Base-by-base conservation (phyloP, 2,888 invertebrate genomes). In the Herminia tarsipennalis region DNA sequence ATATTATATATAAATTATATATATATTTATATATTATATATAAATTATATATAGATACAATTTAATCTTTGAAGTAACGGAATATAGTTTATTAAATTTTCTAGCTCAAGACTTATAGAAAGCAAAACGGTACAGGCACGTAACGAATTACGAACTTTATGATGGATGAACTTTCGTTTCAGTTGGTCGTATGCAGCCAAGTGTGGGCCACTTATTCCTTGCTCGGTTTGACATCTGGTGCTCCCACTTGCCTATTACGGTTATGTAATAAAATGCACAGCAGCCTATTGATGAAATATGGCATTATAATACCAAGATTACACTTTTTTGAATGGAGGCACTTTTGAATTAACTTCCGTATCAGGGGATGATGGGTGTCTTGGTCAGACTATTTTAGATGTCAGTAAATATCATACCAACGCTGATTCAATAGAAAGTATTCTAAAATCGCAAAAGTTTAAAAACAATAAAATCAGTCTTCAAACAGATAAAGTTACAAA, bases 201-300 rank as follows among this genome's bases (percentile, higher is more conserved):
- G 54, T 68, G 41, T 58, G 54, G 56, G 38, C 43, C 28, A 56
- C 63, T 41, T 72, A 58, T 42, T 70, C 69, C 27, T 59, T 65
- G 44, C 53, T 57, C 9, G 62, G 63, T 28, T 52, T 70, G 40
- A 58, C 58, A 47, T 55, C 65, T 17, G 55, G 70, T 13, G 56
- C 70, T 21, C 62, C 62, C 2, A 61, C 64, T n/a, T 39, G 56
- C 10, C 55, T 67, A 18, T 54, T 58, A 4, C 63, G 62, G 21
- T n/a, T 13, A 17, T 9, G n/a, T 22, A 35, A 29, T 20, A 41
- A 34, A 42, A 21, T 32, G 12, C 32, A 33, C 32, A 38, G 33
- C 30, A 43, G 9, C 4, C 27, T 9, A 32, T 40, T 21, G 12
- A 1, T 10, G 24, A 9, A 9, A 14, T 2, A 34, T 9, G 1